Evolutionary conservation across 2,888 invertebrate species (phyloP), one percentile per base, ranked within the genome.

Genomic region (Machimus rusticus): DNA sequence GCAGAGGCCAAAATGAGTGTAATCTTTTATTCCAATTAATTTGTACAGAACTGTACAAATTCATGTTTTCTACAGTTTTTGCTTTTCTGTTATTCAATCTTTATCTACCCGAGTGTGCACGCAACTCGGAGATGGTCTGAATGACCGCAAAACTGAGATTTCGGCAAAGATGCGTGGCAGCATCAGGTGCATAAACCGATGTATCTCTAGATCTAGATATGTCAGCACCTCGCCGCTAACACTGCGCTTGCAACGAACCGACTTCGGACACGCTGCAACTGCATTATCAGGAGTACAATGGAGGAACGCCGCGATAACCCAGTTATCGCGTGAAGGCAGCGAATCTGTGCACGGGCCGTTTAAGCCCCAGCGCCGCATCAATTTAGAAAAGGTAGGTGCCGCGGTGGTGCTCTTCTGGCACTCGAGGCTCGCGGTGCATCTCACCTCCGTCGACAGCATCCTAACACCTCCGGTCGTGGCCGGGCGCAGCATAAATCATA

Each of bases 401-500:
- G 66, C 1, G 66, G 28, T 4, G 66, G 4, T 23, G 23, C 19
- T 23, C 23, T 19, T n/a, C 57, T n/a, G 6, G 4, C 5, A 0
- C 66, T 8, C 28, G 66, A 28, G 23, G n/a, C 51, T 51, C 51
- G n/a, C 51, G 51, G 51, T 51, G 51, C 51, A 66, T 66, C 66
- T 66, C 23, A 66, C 28, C 66, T 28, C 66, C 66, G 14, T 12
- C 19, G 66, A 51, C 66, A 19, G 9, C 66, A 23, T 66, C 23
- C 66, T 66, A 66, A 66, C 66, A 66, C 66, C 66, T 66, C 23
- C 28, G 66, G 66, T 66, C 23, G 66, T 66, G 66, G 23, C 23
- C 66, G 66, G 66, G 23, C 66, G 23, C 28, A 66, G 28, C 81
- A 81, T 81, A 51, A 81, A 81, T 81, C 81, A 81, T 81, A 81